Evolutionary conservation across 2,888 invertebrate species (phyloP), one percentile per base, ranked within the genome.

Genomic region (Platycnemis pennipes): DNA sequence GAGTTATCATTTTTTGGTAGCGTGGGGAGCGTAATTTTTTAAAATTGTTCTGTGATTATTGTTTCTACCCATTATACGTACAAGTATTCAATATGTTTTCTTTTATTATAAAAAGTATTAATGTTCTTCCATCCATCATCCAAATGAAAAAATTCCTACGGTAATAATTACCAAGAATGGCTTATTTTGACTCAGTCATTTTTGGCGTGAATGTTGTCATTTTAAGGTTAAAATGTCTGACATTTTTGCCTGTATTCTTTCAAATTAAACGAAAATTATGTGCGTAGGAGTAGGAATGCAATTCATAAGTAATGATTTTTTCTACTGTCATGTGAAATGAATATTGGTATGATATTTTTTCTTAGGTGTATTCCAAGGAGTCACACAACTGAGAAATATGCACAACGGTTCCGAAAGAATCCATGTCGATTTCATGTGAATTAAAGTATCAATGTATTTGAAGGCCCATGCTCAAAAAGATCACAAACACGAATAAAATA

Each of bases 1-100:
- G 91, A 69, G 19, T 42, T 77, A 42, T 77, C 63, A 86, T 19
- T 87, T 77, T 77, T 44, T 8, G 87, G 16, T 44, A 13, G 63
- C 26, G 16, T 63, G 91, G 63, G 44, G 22, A 91, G 63, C 42
- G 91, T n/a, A 91, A n/a, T 91, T 89, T 88, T 91, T 69, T 91
- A 42, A 63, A 63, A 45, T 56, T 45, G 63, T 91, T 69, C 91
- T 91, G 91, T 91, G 91, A 91, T 91, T 91, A 87, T 45, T 46
- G 26, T 44, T 91, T 56, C 42, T 91, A 22, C 44, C 91, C 91
- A 44, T 63, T 63, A 69, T 44, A 11, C 31, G 37, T 77, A 37
- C 26, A 53, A 26, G 63, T 91, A 91, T 91, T 91, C 91, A 42
- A 69, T 42, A 22, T 89, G 26, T 19, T 56, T 91, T 69, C 8